A percentile compares a stretch with the other conserved stretches of the same genome.
Conservation (phyloP, 2,797 vertebrate genomes). For the Lates japonicus region DNA sequence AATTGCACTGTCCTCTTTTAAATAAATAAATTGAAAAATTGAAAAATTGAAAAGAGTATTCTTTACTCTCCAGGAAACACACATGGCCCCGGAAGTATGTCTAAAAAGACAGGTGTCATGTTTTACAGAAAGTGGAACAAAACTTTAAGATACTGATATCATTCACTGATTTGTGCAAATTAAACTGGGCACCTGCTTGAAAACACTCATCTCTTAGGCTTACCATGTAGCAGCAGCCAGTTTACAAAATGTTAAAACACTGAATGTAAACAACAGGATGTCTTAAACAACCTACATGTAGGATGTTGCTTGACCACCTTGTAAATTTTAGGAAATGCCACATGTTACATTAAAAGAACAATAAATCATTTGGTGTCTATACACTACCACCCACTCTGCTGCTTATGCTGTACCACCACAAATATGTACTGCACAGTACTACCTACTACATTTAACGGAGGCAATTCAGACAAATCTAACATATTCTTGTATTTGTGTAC, state of each 20-base stretch:
- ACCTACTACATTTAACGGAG: not conserved
- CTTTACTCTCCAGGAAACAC: conserved; percentile 21
- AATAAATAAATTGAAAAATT: too few relatives aligned
- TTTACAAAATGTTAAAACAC: conserved; percentile 12
- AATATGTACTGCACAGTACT: not conserved
- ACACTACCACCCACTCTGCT: not conserved
- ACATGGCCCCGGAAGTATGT: conserved; percentile 14
- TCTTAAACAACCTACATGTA: not conserved
- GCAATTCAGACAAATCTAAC: conserved; percentile 3
- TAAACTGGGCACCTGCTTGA: conserved; percentile 20
- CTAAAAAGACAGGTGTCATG: conserved; percentile 40
- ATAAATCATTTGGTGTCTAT: not conserved
- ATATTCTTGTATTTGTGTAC: not conserved
- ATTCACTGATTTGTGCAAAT: conserved; percentile 44
- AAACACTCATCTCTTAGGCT: conserved; percentile 25
- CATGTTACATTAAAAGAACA: not conserved
- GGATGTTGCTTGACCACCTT: not conserved
- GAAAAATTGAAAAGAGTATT: too few relatives aligned
- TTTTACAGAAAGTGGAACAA: conserved; percentile 40
- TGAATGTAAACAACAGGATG: conserved; percentile 25
- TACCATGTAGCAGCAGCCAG: conserved; percentile 1
- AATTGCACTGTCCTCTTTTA: too few relatives aligned
- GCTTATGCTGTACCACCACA: not conserved
- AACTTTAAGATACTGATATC: conserved; percentile 39
- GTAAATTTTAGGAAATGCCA: not conserved